Conservation (phyloP, 2,113 vertebrate species). For the Himantopus leucocephalus region DNA sequence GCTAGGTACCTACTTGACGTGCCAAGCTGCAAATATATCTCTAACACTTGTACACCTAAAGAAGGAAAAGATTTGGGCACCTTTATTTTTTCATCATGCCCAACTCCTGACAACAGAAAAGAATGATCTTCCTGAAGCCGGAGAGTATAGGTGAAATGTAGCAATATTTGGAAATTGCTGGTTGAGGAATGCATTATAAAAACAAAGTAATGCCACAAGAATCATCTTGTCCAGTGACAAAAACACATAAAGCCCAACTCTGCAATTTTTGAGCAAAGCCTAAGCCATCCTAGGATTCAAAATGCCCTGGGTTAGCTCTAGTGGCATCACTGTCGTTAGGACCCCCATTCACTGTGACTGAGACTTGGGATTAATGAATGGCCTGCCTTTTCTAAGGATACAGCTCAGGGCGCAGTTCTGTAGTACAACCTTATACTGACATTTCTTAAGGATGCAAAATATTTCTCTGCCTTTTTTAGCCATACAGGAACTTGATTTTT, state of each 20-base stretch:
- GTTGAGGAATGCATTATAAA: background rate
- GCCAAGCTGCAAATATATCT: background rate
- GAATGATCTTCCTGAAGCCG: background rate
- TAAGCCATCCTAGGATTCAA: background rate
- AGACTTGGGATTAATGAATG: background rate
- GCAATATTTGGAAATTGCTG: background rate
- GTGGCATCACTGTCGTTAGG: background rate
- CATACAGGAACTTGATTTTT: background rate
- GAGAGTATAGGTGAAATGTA: background rate
- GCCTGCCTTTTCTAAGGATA: background rate
- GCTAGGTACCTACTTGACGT: fast-evolving
- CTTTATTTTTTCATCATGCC: background rate
- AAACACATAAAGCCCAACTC: background rate
- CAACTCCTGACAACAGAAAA: background rate
- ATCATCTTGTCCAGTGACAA: background rate
- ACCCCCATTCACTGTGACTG: background rate
- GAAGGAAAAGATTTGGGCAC: background rate
- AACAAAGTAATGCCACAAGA: background rate
- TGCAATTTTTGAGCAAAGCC: background rate
- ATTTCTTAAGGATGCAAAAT: background rate
- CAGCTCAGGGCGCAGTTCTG: background rate
- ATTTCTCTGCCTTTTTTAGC: background rate
- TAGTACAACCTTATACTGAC: background rate
- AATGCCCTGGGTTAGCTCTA: background rate
- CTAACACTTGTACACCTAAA: background rate